A percentile compares a stretch with the other conserved stretches of the same genome.
These are phyloP conservation scores for Streptopelia turtur DNA, from an alignment of 2,797 vertebrate species.

Conservation along the genomic window DNA sequence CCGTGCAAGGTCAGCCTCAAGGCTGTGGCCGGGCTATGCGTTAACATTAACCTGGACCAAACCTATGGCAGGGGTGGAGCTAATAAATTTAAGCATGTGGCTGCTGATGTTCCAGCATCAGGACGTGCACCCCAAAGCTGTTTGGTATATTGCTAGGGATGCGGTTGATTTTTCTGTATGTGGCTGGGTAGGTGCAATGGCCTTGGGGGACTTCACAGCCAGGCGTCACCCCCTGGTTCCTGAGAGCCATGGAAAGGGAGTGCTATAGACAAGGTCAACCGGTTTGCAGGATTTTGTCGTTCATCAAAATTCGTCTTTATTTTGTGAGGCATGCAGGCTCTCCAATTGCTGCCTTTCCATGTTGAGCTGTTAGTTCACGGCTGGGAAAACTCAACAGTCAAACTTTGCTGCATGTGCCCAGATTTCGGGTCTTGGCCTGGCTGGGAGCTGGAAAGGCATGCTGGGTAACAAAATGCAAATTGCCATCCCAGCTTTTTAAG, in stretches of 20 bases:
- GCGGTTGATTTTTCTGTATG: accelerated
- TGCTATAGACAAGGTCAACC: not conserved
- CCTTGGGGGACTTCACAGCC: accelerated
- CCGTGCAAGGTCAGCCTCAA: not conserved
- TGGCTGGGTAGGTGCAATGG: not conserved
- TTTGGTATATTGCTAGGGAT: not conserved
- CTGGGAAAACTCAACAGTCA: not conserved
- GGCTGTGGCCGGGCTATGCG: not conserved
- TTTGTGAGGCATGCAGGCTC: not conserved
- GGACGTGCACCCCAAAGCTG: not conserved
- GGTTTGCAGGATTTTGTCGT: accelerated
- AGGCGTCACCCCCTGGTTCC: accelerated
- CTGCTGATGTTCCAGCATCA: not conserved
- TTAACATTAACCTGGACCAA: not conserved
- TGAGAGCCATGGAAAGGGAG: not conserved
- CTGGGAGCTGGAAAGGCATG: not conserved
- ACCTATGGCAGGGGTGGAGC: not conserved
- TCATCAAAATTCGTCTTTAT: not conserved
- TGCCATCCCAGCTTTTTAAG: not conserved
- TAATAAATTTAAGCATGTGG: not conserved
- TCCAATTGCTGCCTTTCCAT: accelerated
- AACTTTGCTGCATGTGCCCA: not conserved
- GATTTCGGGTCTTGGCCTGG: not conserved
- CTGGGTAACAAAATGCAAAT: slow-evolving; percentile 3
- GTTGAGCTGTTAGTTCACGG: not conserved